Conservation (phyloP, 2,888 invertebrate genomes). For the Altica lythri region DNA sequence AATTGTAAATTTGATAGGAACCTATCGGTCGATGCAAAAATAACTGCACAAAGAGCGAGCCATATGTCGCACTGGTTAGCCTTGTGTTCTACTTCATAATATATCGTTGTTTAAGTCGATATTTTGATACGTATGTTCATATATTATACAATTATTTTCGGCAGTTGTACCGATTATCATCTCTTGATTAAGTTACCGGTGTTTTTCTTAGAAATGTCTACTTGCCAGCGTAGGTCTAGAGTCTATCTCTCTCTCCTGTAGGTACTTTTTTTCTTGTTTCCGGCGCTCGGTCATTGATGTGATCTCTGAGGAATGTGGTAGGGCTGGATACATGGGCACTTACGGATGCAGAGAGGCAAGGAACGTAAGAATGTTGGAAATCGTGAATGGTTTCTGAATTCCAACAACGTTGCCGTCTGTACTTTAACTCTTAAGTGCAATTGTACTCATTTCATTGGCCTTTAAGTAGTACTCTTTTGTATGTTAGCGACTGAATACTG, state of each 20-base stretch:
- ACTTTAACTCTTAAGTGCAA: slow-evolving; percentile 38
- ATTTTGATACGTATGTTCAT: background rate
- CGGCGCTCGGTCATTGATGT: slow-evolving; percentile 59
- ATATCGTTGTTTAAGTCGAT: slow-evolving; percentile 14
- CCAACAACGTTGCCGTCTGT: slow-evolving; percentile 47
- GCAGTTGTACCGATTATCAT: slow-evolving; percentile 20
- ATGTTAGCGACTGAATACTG: too few species aligned
- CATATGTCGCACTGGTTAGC: slow-evolving; percentile 42
- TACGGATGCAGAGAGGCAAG: slow-evolving; percentile 45
- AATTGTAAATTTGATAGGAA: too few species aligned
- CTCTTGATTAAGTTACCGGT: slow-evolving; percentile 27
- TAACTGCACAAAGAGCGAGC: slow-evolving; percentile 40
- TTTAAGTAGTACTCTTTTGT: slow-evolving; percentile 4
- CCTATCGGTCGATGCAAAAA: slow-evolving; percentile 21
- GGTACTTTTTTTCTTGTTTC: slow-evolving; percentile 51
- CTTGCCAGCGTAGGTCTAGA: slow-evolving; percentile 43
- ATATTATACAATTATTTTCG: background rate
- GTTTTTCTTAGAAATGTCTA: slow-evolving; percentile 44
- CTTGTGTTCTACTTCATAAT: slow-evolving; percentile 35
- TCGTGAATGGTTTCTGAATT: slow-evolving; percentile 57
- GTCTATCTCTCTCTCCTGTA: slow-evolving; percentile 42
- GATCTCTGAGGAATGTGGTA: slow-evolving; percentile 59
- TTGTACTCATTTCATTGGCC: slow-evolving; percentile 30
- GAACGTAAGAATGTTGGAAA: slow-evolving; percentile 56
- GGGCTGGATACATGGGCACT: slow-evolving; percentile 49